These are phyloP conservation scores for Sigmodon hispidus DNA, from an alignment of 2,113 vertebrate genomes.

Conservation along the genomic window DNA sequence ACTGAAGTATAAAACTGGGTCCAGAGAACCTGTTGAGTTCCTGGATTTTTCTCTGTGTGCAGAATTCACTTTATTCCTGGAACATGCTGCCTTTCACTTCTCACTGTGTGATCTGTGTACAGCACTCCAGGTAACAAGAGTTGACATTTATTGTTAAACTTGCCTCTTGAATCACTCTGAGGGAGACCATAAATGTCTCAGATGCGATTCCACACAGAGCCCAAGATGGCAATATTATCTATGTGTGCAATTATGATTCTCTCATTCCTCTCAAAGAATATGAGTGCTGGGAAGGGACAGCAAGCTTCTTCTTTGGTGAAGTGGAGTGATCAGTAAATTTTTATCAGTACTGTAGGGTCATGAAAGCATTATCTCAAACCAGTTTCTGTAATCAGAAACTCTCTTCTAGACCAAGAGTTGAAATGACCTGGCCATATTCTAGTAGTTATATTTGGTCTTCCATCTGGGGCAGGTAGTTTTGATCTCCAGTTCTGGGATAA, in stretches of 20 bases:
- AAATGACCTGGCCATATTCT: neutral
- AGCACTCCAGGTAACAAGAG: slow-evolving; percentile 65
- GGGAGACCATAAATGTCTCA: slow-evolving; percentile 65
- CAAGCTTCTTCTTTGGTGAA: neutral
- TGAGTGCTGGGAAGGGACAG: slow-evolving; percentile 13
- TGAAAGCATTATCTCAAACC: neutral
- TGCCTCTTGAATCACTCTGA: slow-evolving; percentile 74
- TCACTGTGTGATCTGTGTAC: slow-evolving; percentile 32
- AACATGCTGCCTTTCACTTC: slow-evolving; percentile 35
- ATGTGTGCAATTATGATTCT: slow-evolving; percentile 63
- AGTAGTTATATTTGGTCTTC: neutral
- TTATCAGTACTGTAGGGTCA: neutral
- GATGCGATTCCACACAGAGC: slow-evolving; percentile 59
- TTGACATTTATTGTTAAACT: slow-evolving; percentile 76
- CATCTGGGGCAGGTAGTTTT: neutral
- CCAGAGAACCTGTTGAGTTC: neutral
- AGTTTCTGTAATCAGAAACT: neutral
- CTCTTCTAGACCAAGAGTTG: neutral
- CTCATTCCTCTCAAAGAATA: slow-evolving; percentile 9
- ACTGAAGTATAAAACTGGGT: neutral
- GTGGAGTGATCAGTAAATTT: neutral
- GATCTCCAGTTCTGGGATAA: neutral
- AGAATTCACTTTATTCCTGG: slow-evolving; percentile 52
- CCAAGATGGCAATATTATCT: slow-evolving; percentile 70
- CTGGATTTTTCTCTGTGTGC: slow-evolving; percentile 5